A percentile compares a stretch with the other conserved stretches of the same genome.
Evolutionary conservation across 2,113 vertebrate genomes (phyloP).

Genomic region (Zapus hudsonius): DNA sequence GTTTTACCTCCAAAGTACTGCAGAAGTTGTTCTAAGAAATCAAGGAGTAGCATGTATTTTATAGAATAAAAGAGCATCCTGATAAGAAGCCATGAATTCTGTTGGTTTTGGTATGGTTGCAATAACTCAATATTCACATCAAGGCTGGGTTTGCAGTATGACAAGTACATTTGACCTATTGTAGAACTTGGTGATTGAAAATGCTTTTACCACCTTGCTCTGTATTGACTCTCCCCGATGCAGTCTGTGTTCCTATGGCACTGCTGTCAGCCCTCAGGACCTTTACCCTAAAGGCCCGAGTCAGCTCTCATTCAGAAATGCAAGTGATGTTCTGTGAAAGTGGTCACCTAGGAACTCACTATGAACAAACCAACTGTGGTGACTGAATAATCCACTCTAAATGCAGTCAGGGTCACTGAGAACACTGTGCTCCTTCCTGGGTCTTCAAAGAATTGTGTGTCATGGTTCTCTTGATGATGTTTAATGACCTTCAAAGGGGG

Average conservation of each 20-base stretch:
- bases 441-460: not conserved
- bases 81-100: conserved; percentile 27
- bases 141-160: not conserved
- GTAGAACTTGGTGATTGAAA: not conserved
- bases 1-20: conserved; percentile 31
- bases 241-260: not conserved
- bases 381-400: not conserved
- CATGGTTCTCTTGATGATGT: not conserved
- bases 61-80: conserved; percentile 44
- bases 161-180: not conserved
- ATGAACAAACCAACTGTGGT: not conserved
- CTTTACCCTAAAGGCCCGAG: not conserved
- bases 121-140: not conserved
- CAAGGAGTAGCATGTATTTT: conserved; percentile 16
- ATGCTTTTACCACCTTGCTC: not conserved
- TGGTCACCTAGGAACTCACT: not conserved
- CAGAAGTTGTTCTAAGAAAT: conserved; percentile 47
- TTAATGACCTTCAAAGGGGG: not conserved
- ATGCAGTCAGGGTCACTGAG: not conserved
- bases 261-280: not conserved
- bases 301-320: not conserved
- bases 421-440: not conserved
- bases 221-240: not conserved
- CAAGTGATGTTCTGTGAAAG: not conserved
- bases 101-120: not conserved